Evolutionary conservation across 2,113 vertebrate genomes (phyloP).

Genomic region (Scomber colias): DNA sequence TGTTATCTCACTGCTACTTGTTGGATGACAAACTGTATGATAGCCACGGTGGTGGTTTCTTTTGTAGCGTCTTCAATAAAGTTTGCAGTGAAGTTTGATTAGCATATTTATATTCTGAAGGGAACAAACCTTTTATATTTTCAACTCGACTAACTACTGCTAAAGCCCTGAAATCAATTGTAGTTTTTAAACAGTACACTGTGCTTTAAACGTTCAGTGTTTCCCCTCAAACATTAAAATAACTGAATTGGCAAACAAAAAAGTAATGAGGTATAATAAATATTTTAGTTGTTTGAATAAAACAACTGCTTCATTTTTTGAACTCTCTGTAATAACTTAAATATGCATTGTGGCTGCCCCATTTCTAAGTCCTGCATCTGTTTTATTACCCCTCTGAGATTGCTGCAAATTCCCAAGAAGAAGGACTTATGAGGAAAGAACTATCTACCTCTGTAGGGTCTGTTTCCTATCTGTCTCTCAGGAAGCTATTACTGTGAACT

Average conservation of each 20-base stretch:
- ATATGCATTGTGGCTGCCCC: slow-evolving; percentile 41
- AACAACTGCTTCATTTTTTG: slow-evolving; percentile 32
- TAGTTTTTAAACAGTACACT: background rate
- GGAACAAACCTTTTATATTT: background rate
- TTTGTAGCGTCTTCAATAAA: background rate
- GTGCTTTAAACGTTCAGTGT: background rate
- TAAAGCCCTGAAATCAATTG: background rate
- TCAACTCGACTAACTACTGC: background rate
- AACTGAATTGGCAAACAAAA: slow-evolving; percentile 17
- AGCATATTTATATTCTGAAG: slow-evolving; percentile 8
- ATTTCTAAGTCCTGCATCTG: slow-evolving; percentile 71
- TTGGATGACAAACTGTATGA: slow-evolving; percentile 6
- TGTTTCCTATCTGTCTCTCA: slow-evolving; percentile 68
- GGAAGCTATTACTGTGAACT: slow-evolving; percentile 72
- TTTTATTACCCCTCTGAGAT: slow-evolving; percentile 67
- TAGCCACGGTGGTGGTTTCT: background rate
- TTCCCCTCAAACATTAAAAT: slow-evolving; percentile 32
- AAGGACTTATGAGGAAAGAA: slow-evolving; percentile 60
- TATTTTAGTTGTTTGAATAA: slow-evolving; percentile 28
- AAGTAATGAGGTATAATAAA: slow-evolving; percentile 11
- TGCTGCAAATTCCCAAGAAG: slow-evolving; percentile 70
- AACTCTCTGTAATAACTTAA: slow-evolving; percentile 56
- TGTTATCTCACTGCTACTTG: background rate
- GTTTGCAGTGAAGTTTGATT: slow-evolving; percentile 33
- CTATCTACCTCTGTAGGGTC: slow-evolving; percentile 48